Percentiles rank a stretch among this genome's conserved stretches.
Evolutionary conservation across 2,113 vertebrate species (phyloP).

Genomic region (Cervus canadensis): DNA sequence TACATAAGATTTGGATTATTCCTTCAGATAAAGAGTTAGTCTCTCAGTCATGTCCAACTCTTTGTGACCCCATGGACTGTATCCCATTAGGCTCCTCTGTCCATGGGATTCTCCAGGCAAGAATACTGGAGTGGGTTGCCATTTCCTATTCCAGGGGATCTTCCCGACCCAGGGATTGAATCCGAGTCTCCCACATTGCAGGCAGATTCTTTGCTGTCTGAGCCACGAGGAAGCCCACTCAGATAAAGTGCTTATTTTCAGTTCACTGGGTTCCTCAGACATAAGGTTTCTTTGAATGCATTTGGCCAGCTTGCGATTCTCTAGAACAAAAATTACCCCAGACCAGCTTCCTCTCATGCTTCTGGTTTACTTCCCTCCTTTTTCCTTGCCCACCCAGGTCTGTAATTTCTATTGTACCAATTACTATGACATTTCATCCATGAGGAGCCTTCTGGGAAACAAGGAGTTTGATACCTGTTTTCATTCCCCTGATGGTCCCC

Average conservation of each 20-base stretch:
- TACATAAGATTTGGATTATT: neutral
- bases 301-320: neutral
- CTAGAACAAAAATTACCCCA: neutral
- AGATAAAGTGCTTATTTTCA: neutral
- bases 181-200: neutral
- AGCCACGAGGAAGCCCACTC: neutral
- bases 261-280: neutral
- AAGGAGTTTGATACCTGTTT: neutral
- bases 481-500: neutral
- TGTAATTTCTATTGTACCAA: neutral
- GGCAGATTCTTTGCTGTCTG: neutral
- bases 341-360: neutral
- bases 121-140: neutral
- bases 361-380: neutral
- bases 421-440: neutral
- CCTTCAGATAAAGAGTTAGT: neutral
- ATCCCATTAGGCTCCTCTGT: neutral
- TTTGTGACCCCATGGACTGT: neutral
- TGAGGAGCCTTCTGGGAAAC: neutral
- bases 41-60: neutral
- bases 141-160: neutral
- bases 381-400: neutral
- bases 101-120: neutral
- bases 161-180: accelerated
- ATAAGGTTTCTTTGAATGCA: neutral